Evolutionary conservation across 2,797 vertebrate genomes (phyloP).

Genomic region (Uromys caudimaculatus): DNA sequence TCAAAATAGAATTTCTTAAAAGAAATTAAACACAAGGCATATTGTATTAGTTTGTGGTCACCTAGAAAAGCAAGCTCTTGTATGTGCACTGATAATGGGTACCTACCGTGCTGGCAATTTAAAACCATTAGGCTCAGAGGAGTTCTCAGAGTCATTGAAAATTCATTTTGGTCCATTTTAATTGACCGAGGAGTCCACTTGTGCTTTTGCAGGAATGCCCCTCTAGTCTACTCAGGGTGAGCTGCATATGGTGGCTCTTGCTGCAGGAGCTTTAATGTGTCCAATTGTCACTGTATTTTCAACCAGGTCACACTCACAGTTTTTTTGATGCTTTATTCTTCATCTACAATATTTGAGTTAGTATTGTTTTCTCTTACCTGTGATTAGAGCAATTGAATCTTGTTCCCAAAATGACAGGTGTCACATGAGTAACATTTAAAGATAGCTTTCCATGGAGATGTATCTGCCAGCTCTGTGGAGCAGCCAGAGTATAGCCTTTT

Average conservation of each 20-base stretch:
- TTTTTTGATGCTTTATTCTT: conserved; percentile 44
- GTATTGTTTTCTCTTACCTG: background rate
- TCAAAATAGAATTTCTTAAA: conserved; percentile 49
- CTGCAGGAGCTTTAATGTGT: background rate
- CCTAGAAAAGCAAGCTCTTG: background rate
- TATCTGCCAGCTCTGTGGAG: background rate
- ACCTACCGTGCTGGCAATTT: background rate
- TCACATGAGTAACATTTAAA: conserved; percentile 58
- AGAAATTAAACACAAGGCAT: background rate
- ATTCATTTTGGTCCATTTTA: conserved; percentile 25
- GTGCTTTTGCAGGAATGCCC: background rate
- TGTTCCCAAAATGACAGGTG: conserved; percentile 62
- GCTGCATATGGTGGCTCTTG: background rate
- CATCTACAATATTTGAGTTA: conserved; percentile 19
- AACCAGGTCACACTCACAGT: background rate
- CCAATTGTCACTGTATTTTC: background rate
- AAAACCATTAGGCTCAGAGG: conserved; percentile 23
- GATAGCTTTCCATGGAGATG: conserved; percentile 51
- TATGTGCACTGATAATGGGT: background rate
- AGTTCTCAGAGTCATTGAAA: background rate
- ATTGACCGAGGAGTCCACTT: background rate
- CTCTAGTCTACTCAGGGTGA: background rate
- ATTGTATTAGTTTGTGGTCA: background rate
- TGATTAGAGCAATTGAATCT: conserved; percentile 67
- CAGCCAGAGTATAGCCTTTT: background rate